A percentile compares a stretch with the other conserved stretches of the same genome.
phyloP scores from a whole-genome alignment of 1,140 invertebrate species.

The Zaprionus capensis region DNA sequence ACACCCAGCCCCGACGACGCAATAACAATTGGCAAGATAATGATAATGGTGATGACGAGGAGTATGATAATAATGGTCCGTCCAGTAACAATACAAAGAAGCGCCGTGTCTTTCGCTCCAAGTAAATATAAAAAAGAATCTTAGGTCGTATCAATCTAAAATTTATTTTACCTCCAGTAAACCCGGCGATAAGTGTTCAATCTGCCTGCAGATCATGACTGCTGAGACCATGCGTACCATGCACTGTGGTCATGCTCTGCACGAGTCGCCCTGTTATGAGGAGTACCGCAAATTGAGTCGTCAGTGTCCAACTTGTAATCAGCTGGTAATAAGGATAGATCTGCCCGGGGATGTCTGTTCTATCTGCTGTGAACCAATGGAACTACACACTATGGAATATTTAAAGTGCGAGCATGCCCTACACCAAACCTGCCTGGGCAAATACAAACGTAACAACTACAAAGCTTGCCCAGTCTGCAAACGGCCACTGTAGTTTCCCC shows the following conservation, averaged over 20 bases:
- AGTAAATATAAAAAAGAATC: not conserved
- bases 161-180: constrained; percentile 25
- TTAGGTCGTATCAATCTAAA: not conserved
- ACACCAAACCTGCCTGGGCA: constrained; percentile 28
- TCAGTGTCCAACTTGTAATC: constrained; percentile 48
- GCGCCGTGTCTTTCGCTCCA: not conserved
- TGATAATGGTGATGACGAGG: not conserved
- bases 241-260: constrained; percentile 58
- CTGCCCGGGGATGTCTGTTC: constrained; percentile 39
- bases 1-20: not conserved
- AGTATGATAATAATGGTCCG: not conserved
- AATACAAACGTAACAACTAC: not conserved
- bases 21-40: not conserved
- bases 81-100: not conserved
- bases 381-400: constrained; percentile 1
- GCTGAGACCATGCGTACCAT: constrained; percentile 22
- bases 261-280: constrained; percentile 35
- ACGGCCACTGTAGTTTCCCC: not conserved
- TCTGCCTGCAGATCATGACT: constrained; percentile 29
- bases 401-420: constrained; percentile 52
- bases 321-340: constrained; percentile 4
- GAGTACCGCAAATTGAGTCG: constrained; percentile 2
- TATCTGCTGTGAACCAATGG: constrained; percentile 46
- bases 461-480: constrained; percentile 44
- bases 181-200: constrained; percentile 46